phyloP scores from a whole-genome alignment of 2,113 vertebrate genomes.

The Phyllopteryx taeniolatus region DNA sequence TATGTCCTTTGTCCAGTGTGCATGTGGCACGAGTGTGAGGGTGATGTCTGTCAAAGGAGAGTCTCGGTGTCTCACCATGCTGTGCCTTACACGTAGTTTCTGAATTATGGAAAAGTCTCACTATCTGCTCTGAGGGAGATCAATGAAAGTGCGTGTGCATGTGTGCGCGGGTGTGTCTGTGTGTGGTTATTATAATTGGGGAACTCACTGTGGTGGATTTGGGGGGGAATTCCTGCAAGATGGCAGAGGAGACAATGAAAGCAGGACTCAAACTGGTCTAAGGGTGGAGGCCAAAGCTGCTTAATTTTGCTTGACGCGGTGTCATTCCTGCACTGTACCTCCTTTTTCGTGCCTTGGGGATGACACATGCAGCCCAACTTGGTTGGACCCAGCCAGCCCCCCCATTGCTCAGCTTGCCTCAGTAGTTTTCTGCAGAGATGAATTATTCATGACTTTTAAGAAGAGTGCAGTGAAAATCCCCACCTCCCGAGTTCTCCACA shows the following conservation, averaged over 20 bases:
- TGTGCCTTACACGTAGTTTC: constrained; percentile 46
- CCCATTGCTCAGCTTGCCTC: constrained; percentile 46
- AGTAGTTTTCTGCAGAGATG: constrained; percentile 69
- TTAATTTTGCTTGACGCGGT: constrained; percentile 2
- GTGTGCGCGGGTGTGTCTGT: background rate
- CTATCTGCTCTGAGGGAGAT: constrained; percentile 32
- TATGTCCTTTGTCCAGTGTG: constrained; percentile 2
- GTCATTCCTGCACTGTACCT: constrained; percentile 1
- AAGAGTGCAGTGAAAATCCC: constrained; percentile 65
- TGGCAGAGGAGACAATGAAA: constrained; percentile 7
- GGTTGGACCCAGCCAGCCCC: constrained; percentile 29
- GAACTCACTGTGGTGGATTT: constrained; percentile 11
- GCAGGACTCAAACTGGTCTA: background rate
- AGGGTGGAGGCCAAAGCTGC: constrained; percentile 12
- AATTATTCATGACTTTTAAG: constrained; percentile 73
- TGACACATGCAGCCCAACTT: constrained; percentile 35
- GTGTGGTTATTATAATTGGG: constrained; percentile 23
- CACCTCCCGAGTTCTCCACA: constrained; percentile 46
- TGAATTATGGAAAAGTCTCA: constrained; percentile 64
- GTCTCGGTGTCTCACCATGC: constrained; percentile 24
- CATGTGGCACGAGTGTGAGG: constrained; percentile 2
- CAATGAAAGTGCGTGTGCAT: constrained; percentile 1
- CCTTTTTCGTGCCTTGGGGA: constrained; percentile 37
- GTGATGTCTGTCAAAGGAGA: constrained; percentile 18
- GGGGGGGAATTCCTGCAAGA: constrained; percentile 33